phyloP scores from a whole-genome alignment of 1,140 invertebrate species.

The Platorchestia sp. region DNA sequence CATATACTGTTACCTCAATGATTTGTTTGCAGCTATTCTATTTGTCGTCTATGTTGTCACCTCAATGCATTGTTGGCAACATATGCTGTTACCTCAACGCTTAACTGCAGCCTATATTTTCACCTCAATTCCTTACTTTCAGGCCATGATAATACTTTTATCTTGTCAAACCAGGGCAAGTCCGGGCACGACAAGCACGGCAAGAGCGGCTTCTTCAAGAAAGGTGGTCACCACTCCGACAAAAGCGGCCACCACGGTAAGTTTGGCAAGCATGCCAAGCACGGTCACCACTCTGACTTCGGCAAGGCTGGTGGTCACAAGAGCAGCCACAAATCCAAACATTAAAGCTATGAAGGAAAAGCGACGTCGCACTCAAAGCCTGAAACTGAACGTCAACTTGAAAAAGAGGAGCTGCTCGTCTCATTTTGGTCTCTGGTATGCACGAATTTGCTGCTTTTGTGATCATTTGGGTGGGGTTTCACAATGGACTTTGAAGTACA shows the following conservation, averaged over 20 bases:
- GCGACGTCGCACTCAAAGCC: not conserved
- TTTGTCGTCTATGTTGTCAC: too few species aligned
- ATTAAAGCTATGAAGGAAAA: not conserved
- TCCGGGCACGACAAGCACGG: conserved; percentile 50
- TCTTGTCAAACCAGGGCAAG: not conserved
- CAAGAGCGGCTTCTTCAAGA: conserved; percentile 58
- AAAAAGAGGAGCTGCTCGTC: not conserved
- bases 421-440: not conserved
- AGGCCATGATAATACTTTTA: not conserved
- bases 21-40: too few species aligned
- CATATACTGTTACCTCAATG: too few species aligned
- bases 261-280: conserved; percentile 7
- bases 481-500: not conserved
- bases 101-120: too few species aligned
- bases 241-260: conserved; percentile 25
- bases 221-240: conserved; percentile 47
- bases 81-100: too few species aligned
- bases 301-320: conserved; percentile 57
- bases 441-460: not conserved
- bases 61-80: too few species aligned
- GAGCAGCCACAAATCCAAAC: not conserved
- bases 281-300: conserved; percentile 41
- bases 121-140: not conserved
- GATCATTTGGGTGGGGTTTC: not conserved
- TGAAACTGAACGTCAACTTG: not conserved